Percentiles rank a stretch among this genome's conserved stretches.
Evolutionary conservation across 2,113 vertebrate species (phyloP).

Genomic region (Mixornis gularis): DNA sequence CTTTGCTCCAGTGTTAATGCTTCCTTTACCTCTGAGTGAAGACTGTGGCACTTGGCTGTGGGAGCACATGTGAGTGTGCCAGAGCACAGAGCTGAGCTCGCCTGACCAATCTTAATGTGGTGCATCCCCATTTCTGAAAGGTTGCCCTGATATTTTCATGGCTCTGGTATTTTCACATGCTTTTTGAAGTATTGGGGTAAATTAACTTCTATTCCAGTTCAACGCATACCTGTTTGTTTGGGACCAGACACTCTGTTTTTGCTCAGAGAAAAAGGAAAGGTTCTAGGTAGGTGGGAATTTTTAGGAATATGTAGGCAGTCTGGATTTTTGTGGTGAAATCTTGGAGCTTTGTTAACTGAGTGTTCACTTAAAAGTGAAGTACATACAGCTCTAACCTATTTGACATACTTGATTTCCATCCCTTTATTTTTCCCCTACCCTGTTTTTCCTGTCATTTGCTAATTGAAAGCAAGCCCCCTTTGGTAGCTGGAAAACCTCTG

Average conservation of each 20-base stretch:
- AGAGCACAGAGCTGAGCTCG: not conserved
- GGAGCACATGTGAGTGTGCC: not conserved
- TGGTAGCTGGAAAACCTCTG: not conserved
- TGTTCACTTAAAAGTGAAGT: not conserved
- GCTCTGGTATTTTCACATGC: not conserved
- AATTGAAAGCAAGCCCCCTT: not conserved
- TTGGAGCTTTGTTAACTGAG: not conserved
- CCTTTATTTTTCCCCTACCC: not conserved
- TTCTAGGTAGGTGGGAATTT: not conserved
- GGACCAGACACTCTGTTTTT: not conserved
- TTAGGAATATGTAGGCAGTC: not conserved
- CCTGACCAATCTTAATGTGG: rapidly evolving
- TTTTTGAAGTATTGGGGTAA: not conserved
- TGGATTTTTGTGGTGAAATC: not conserved
- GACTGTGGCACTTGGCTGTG: not conserved
- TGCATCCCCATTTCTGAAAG: not conserved
- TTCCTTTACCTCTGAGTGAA: not conserved
- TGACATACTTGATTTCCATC: not conserved
- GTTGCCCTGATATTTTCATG: not conserved
- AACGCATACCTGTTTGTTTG: not conserved
- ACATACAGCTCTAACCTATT: not conserved
- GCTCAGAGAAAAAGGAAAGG: not conserved
- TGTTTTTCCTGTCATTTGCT: not conserved
- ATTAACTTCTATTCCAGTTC: not conserved
- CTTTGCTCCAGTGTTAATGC: not conserved